Percentiles rank a stretch among this genome's conserved stretches.
Conservation (phyloP, 2,888 invertebrate species). For the Drosophila meridiana region DNA sequence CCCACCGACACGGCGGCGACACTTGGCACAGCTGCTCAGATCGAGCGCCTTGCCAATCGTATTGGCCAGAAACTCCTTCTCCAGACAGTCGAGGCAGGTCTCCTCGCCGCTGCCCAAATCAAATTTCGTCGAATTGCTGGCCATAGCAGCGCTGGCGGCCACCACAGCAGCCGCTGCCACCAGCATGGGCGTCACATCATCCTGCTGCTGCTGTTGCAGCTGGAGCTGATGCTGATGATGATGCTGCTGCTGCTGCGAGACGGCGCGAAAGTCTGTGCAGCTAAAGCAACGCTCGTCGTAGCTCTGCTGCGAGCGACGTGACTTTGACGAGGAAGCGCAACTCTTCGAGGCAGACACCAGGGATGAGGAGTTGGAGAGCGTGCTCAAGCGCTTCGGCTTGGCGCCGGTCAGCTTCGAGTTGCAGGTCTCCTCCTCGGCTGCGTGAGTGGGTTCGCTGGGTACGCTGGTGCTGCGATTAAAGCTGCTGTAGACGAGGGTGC, state of each 20-base stretch:
- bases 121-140: conserved; percentile 60
- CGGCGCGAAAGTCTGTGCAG: conserved; percentile 78
- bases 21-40: conserved; percentile 80
- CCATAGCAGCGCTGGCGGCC: conserved; percentile 51
- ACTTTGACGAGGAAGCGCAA: conserved; percentile 65
- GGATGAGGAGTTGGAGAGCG: conserved; percentile 77
- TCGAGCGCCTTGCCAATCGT: conserved; percentile 83
- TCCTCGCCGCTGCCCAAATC: conserved; percentile 78
- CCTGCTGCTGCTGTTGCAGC: conserved; percentile 25
- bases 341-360: conserved; percentile 72
- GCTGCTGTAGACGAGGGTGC: conserved; percentile 62
- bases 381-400: conserved; percentile 83
- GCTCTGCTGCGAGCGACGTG: conserved; percentile 76
- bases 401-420: conserved; percentile 76
- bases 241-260: conserved; percentile 31
- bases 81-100: conserved; percentile 83
- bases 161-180: conserved; percentile 64
- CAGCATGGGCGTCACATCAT: conserved; percentile 60
- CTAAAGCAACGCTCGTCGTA: conserved; percentile 82
- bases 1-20: conserved; percentile 64
- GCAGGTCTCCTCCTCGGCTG: conserved; percentile 47
- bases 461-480: conserved; percentile 70
- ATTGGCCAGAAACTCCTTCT: conserved; percentile 84
- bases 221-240: conserved; percentile 10
- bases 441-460: conserved; percentile 45